Evolutionary conservation across 2,113 vertebrate genomes (phyloP).

Genomic region (Thermophis baileyi): DNA sequence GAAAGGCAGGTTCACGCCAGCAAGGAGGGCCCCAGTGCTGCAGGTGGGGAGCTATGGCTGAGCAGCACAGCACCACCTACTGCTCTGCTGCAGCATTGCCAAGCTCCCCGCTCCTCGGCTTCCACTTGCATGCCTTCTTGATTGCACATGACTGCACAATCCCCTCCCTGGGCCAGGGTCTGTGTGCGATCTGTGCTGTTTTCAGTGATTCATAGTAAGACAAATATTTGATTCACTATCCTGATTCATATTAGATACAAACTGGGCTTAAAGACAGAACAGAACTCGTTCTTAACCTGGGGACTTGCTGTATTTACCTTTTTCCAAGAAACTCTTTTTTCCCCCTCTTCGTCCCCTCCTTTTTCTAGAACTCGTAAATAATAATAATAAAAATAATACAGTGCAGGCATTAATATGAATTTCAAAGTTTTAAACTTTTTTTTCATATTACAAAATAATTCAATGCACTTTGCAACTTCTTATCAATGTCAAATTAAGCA

Average conservation of each 20-base stretch:
- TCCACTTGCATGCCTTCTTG: neutral
- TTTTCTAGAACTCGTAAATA: neutral
- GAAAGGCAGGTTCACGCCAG: rapidly evolving
- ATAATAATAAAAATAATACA: neutral
- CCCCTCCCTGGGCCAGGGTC: neutral
- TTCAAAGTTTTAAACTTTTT: neutral
- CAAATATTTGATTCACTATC: neutral
- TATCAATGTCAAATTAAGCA: neutral
- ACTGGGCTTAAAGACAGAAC: neutral
- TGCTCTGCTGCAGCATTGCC: neutral
- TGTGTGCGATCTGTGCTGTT: neutral
- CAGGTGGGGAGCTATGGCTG: neutral
- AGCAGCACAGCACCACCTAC: neutral
- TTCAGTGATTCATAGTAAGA: neutral
- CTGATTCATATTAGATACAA: neutral
- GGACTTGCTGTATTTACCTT: neutral
- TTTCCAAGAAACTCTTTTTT: neutral
- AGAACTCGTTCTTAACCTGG: neutral
- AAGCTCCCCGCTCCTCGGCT: neutral
- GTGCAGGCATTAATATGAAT: neutral
- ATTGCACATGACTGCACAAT: neutral
- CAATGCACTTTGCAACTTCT: neutral
- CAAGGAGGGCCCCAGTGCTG: neutral
- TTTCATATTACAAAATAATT: neutral
- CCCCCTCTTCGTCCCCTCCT: neutral